Evolutionary conservation across 1,140 invertebrate species (phyloP), one percentile per base, ranked within the genome.

Genomic region (Pectinophora gossypiella): DNA sequence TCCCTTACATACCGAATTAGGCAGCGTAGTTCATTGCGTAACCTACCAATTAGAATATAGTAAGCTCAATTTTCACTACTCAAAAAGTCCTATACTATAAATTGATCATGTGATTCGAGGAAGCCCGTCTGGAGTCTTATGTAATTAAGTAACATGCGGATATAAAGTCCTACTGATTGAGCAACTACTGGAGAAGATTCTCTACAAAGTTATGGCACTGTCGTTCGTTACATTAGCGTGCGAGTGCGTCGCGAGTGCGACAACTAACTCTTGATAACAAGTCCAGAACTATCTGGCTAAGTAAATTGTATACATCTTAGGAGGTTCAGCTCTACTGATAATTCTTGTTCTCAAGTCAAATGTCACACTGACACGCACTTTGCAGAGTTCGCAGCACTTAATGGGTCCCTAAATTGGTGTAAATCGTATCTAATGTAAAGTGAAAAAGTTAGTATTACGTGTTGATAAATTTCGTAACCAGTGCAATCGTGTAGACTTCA

Each of bases 131-230:
- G 40, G 51, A 67, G 52, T 57, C 55, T 62, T 66, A 62, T 40
- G 35, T 56, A 52, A 54, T 64, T 64, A 68, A 68, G 63, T 63
- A 68, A 66, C 61, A 55, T 18, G 62, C 57, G 49, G 50, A 54
- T 48, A 61, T 61, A 56, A 61, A 45, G 53, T 50, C 51, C 36
- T 56, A 64, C 45, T 54, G 52, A 55, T 78, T 73, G 76, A 76
- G 73, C 72, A 78, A 76, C 60, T 68, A 67, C 35, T 36, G 56
- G 50, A 64, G 27, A 56, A 32, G 53, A 51, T 59, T 60, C 45
- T 59, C 62, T 64, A 44, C 42, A 59, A 67, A 64, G 45, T 55
- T 81, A 81, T 82, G 78, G 78, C 78, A 82, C 78, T 69, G 74
- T 60, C 61, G 51, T 76, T 82, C 75, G 78, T 76, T 79, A 72